These are phyloP conservation scores for Bos taurus DNA, from an alignment of 2,113 vertebrate species.

Conservation along the genomic window DNA sequence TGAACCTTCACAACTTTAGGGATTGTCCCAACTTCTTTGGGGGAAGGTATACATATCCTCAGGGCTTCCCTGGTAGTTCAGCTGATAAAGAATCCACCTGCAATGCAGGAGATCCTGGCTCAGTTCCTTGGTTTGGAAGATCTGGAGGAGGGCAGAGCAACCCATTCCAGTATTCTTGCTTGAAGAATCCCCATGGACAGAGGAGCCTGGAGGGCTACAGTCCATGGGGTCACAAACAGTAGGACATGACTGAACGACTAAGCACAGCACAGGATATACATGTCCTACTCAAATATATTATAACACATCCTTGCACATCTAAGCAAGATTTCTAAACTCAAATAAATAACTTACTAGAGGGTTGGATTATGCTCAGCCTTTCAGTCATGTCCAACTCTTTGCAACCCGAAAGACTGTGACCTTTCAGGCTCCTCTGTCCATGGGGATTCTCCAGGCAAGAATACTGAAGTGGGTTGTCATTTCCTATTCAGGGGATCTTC, in stretches of 20 bases:
- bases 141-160: neutral
- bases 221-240: neutral
- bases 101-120: neutral
- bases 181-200: neutral
- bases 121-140: neutral
- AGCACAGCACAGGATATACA: neutral
- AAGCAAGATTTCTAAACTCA: neutral
- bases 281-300: neutral
- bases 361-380: neutral
- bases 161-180: neutral
- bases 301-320: neutral
- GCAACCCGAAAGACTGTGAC: neutral
- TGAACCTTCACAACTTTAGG: neutral
- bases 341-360: neutral
- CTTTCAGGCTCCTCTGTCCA: neutral
- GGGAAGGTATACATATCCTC: neutral
- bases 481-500: neutral
- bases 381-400: neutral
- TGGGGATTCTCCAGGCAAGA: neutral
- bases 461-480: neutral
- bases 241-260: rapidly evolving
- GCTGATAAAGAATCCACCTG: neutral
- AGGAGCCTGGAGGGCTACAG: neutral
- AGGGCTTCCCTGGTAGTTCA: neutral
- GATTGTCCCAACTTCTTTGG: neutral